A percentile compares a stretch with the other conserved stretches of the same genome.
Conservation (phyloP, 2,888 invertebrate species). For the Lochmaea capreae region DNA sequence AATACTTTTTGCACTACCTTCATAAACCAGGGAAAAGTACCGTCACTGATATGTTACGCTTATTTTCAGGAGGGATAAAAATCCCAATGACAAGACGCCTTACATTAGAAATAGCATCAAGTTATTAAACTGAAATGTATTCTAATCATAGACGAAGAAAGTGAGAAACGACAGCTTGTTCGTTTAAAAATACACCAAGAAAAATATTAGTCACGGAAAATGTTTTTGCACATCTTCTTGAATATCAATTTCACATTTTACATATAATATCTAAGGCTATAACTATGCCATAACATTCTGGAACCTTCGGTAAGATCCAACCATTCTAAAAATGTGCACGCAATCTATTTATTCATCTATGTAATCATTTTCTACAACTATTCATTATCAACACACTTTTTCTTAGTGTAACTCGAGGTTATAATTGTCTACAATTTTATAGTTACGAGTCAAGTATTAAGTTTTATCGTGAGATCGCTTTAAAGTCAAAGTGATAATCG, state of each 20-base stretch:
- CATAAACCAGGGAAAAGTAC: not conserved
- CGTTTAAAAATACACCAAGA: no score
- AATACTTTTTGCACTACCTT: slow-evolving; percentile 11
- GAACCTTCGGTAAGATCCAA: not conserved
- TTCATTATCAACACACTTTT: slow-evolving; percentile 1
- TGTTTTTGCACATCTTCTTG: no score
- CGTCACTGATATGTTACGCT: not conserved
- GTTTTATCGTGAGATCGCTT: slow-evolving; percentile 5
- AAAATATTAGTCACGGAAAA: no score
- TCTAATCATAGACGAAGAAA: slow-evolving; percentile 13
- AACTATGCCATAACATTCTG: not conserved
- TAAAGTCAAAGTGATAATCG: slow-evolving; percentile 11
- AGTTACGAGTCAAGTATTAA: not conserved
- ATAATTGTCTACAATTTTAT: slow-evolving; percentile 30
- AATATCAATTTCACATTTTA: no score
- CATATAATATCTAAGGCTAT: no score
- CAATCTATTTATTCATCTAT: not conserved
- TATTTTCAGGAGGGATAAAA: not conserved
- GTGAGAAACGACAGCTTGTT: slow-evolving; percentile 23
- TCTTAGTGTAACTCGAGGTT: slow-evolving; percentile 7
- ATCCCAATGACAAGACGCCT: no score
- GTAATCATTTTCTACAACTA: not conserved
- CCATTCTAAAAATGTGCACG: not conserved
- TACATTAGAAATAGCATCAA: slow-evolving; percentile 23
- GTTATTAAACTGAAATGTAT: slow-evolving; percentile 23